Base-by-base conservation (phyloP, 2,113 vertebrate genomes). In the Lichenostomus cassidix region DNA sequence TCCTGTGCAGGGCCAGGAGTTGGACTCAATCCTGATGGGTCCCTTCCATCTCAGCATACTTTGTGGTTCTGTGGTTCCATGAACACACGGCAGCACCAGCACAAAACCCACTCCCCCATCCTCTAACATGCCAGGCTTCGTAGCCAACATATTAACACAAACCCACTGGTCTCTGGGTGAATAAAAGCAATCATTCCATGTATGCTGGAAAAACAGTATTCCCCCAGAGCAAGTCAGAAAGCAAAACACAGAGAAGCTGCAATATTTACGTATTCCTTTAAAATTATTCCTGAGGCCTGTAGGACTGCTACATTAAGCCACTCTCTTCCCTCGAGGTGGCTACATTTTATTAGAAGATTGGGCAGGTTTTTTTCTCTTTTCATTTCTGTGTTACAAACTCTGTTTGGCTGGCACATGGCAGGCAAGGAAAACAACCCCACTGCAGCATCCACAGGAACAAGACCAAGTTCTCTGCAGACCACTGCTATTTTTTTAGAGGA, bases 331-430 rank as follows among this genome's bases (percentile, higher is more conserved):
- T 76, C 0, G 0, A 76, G 78, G 31, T 79, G 53, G 28, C 62
- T 76, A 60, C 28, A 39, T 63, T 58, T 68, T 71, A 79, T 75
- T 52, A 83, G 58, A 4, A 2, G n/a, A 87, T 73, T 44, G 62
- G 53, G 28, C 28, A 22, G 12, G n/a, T 35, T 39, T 44, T 65
- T 49, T 82, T 22, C 12, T 65, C 21, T 49, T 67, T 82, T 35
- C 15, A 21, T 29, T 91, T 71, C 49, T 64, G 3, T 41, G 24
- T 49, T 52, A 47, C 39, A 41, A 42, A 55, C 19, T 44, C 35
- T 2, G 0, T 17, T 35, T 9, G 2, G 33, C 46, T 46, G 46
- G 37, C 28, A 28, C 2, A 0, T 29, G 50, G 60, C 35, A 60
- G 70, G 65, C 1, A 7, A 92, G 56, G 44, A 37, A 82, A 87